Percentiles rank a stretch among this genome's conserved stretches.
Conservation (phyloP, 2,113 vertebrate genomes). For the Canis aureus region DNA sequence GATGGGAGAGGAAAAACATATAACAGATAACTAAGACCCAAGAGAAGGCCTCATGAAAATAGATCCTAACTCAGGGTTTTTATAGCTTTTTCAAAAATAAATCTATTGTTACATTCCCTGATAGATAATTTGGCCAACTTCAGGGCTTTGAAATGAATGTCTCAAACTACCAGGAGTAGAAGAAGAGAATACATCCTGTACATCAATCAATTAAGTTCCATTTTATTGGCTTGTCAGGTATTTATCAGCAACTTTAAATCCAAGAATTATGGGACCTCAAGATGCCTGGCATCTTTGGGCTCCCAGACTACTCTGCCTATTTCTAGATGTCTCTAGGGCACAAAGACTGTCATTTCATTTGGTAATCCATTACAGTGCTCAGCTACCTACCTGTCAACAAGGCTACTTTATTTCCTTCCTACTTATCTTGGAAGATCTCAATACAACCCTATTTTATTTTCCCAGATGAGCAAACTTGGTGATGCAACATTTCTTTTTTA, state of each 20-base stretch:
- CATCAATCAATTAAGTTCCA: slow-evolving; percentile 63
- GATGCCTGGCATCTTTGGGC: neutral
- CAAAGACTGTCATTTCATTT: neutral
- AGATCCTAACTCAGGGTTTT: slow-evolving; percentile 60
- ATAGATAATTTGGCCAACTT: slow-evolving; percentile 64
- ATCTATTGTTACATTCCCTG: slow-evolving; percentile 60
- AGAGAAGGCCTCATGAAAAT: slow-evolving; percentile 67
- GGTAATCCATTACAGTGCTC: slow-evolving; percentile 15
- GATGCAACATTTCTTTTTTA: slow-evolving; percentile 50
- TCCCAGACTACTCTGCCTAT: slow-evolving; percentile 14
- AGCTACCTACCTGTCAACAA: slow-evolving; percentile 55
- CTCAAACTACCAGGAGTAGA: neutral
- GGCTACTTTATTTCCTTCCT: slow-evolving; percentile 37
- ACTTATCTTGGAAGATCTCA: neutral
- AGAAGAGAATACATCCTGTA: slow-evolving; percentile 9
- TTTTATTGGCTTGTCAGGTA: slow-evolving; percentile 62
- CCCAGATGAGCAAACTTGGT: slow-evolving; percentile 46
- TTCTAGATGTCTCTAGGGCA: slow-evolving; percentile 24
- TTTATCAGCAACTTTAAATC: slow-evolving; percentile 68
- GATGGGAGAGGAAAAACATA: slow-evolving; percentile 43
- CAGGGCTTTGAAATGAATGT: slow-evolving; percentile 48
- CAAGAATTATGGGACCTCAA: slow-evolving; percentile 54
- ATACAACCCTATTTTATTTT: slow-evolving; percentile 49
- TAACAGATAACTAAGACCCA: slow-evolving; percentile 62
- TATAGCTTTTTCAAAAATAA: slow-evolving; percentile 72